These are phyloP conservation scores for Acrossocheilus wenchowensis DNA, from an alignment of 2,797 vertebrate species.

Conservation along the genomic window DNA sequence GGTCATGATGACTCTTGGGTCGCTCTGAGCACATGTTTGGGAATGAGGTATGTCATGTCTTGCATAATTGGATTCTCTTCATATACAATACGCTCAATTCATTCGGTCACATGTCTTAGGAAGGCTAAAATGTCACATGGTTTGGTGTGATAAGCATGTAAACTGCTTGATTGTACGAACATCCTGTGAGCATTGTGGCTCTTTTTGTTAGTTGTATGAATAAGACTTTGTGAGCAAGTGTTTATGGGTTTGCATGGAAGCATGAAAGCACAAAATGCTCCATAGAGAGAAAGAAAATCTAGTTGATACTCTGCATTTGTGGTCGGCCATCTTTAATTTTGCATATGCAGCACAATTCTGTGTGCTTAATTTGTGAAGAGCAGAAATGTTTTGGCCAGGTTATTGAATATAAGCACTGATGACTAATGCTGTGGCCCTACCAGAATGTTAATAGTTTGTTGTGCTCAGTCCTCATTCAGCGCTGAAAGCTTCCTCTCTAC, in stretches of 20 bases:
- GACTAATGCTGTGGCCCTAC: constrained; percentile 12
- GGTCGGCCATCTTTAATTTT: not conserved
- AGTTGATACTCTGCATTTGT: not conserved
- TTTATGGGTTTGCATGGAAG: not conserved
- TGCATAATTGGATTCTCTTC: constrained; percentile 48
- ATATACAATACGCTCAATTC: constrained; percentile 39
- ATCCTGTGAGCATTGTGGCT: not conserved
- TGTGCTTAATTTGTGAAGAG: constrained; percentile 16
- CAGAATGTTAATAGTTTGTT: constrained; percentile 39
- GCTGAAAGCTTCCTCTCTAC: constrained; percentile 14
- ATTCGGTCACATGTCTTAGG: constrained; percentile 20
- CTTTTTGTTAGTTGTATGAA: not conserved
- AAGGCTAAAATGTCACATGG: constrained; percentile 8
- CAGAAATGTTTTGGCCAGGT: constrained; percentile 5
- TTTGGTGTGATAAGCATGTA: not conserved
- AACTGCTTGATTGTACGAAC: not conserved
- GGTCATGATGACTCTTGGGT: constrained; percentile 79
- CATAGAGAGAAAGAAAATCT: not conserved
- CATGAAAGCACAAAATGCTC: not conserved
- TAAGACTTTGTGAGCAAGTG: not conserved
- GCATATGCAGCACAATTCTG: not conserved
- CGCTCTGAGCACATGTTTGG: constrained; percentile 80
- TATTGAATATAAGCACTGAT: constrained; percentile 31
- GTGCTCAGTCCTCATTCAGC: constrained; percentile 5
- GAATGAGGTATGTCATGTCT: constrained; percentile 76